These are phyloP conservation scores for Brachystomella parvula DNA, from an alignment of 1,140 invertebrate genomes.

Conservation along the genomic window DNA sequence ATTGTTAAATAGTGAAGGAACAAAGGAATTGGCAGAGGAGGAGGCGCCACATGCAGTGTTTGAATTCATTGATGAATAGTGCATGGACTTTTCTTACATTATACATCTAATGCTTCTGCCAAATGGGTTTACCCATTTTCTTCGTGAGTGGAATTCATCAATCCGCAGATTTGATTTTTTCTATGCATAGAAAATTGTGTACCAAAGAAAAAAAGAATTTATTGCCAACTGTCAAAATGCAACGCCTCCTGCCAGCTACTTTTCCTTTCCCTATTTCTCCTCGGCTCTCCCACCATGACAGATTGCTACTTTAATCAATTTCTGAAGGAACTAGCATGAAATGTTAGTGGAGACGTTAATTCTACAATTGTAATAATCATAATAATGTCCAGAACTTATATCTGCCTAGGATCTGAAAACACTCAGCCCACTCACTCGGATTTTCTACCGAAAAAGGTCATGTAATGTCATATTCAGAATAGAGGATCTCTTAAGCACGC, in stretches of 20 bases:
- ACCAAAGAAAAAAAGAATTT: neutral
- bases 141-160: neutral
- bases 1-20: neutral
- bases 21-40: neutral
- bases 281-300: neutral
- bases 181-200: neutral
- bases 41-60: neutral
- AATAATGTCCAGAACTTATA: neutral
- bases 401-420: neutral
- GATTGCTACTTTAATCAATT: neutral
- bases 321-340: too few relatives aligned
- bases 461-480: too few relatives aligned
- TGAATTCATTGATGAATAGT: neutral
- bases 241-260: neutral
- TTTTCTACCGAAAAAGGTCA: too few relatives aligned
- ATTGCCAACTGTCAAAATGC: neutral
- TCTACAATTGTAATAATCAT: too few relatives aligned
- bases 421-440: neutral
- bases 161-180: neutral
- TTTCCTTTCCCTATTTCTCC: neutral
- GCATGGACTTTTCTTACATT: neutral
- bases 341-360: too few relatives aligned
- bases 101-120: too few relatives aligned
- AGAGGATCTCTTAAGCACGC: too few relatives aligned
- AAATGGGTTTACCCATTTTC: neutral